A percentile compares a stretch with the other conserved stretches of the same genome.
Evolutionary conservation across 2,888 invertebrate genomes (phyloP).

Genomic region (Latheticus oryzae): DNA sequence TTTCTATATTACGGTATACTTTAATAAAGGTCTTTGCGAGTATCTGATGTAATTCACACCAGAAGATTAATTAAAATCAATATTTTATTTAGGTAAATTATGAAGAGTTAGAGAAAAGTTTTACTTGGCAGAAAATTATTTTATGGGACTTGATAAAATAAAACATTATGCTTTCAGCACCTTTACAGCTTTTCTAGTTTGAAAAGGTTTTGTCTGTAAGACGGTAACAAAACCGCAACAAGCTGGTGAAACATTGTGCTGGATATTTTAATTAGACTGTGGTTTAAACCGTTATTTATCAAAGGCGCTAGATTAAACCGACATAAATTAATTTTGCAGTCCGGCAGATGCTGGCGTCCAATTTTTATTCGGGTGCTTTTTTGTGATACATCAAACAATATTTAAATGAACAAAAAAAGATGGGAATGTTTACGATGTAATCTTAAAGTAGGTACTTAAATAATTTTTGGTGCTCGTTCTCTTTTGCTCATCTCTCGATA

Average conservation of each 20-base stretch:
- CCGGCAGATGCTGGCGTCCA: slow-evolving; percentile 14
- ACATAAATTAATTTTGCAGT: slow-evolving; percentile 34
- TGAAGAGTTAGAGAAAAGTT: too few relatives aligned
- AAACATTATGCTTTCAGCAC: slow-evolving; percentile 17
- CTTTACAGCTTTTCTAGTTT: slow-evolving; percentile 15
- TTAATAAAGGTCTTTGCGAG: slow-evolving; percentile 21
- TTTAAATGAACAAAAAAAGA: too few relatives aligned
- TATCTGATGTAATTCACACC: slow-evolving; percentile 5
- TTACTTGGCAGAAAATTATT: too few relatives aligned
- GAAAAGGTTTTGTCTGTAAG: slow-evolving; percentile 35
- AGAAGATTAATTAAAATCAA: slow-evolving; percentile 10
- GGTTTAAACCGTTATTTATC: slow-evolving; percentile 40
- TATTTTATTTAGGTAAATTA: slow-evolving; percentile 1
- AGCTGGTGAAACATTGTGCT: slow-evolving; percentile 30
- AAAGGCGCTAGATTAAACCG: slow-evolving; percentile 39
- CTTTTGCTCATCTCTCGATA: slow-evolving; percentile 3
- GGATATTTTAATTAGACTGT: slow-evolving; percentile 41
- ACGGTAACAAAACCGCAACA: slow-evolving; percentile 37
- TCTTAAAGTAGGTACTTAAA: too few relatives aligned
- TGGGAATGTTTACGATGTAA: too few relatives aligned
- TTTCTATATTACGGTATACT: slow-evolving; percentile 16
- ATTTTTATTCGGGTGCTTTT: slow-evolving; percentile 1
- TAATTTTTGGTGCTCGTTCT: too few relatives aligned
- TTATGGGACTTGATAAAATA: neutral
- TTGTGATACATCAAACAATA: too few relatives aligned